Evolutionary conservation across 2,888 invertebrate species (phyloP), one percentile per base, ranked within the genome.

Genomic region (Anticlea derivata): DNA sequence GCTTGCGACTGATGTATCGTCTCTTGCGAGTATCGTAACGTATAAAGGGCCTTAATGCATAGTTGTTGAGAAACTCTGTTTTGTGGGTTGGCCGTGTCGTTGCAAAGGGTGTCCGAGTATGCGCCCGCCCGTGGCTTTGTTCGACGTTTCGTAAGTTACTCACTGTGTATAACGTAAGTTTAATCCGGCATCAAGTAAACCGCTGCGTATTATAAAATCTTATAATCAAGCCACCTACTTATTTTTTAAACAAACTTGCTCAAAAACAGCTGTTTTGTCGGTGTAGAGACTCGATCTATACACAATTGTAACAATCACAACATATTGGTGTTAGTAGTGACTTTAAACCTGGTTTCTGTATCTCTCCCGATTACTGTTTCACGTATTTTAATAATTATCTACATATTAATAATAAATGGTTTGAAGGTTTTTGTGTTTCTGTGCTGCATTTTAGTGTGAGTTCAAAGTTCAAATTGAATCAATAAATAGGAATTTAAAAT

Each of bases 401-500:
- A 73, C 71, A 66, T 76, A 66, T 68, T 72, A 66, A 68, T 73
- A 75, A 73, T 82, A 79, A 86, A 84, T 81, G 79, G 86, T 86
- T 88, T 86, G 80, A 81, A 72, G 75, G 73, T 73, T 78, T 86
- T 87, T 90, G 85, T 89, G 87, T 87, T 89, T 80, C 84, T 85
- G 82, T 88, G 87, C 89, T 89, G 86, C 89, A 88, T 89, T 88
- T 89, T 82, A 89, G 86, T 89, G 89, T 89, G 88, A 89, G 88
- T 89, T 89, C 85, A 78, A 89, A 88, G 89, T 89, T 90, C 89
- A 90, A 89, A 89, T 88, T 89, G 88, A 89, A 88, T 90, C 87
- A 89, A 89, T 90, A 90, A 90, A 90, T 89, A 89, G 89, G 85
- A 78, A 87, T 82, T 75, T 78, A 83, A 83, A 57, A 84, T 83